Percentiles rank a stretch among this genome's conserved stretches.
Conservation (phyloP, 1,140 invertebrate species). For the Drosophila elegans region DNA sequence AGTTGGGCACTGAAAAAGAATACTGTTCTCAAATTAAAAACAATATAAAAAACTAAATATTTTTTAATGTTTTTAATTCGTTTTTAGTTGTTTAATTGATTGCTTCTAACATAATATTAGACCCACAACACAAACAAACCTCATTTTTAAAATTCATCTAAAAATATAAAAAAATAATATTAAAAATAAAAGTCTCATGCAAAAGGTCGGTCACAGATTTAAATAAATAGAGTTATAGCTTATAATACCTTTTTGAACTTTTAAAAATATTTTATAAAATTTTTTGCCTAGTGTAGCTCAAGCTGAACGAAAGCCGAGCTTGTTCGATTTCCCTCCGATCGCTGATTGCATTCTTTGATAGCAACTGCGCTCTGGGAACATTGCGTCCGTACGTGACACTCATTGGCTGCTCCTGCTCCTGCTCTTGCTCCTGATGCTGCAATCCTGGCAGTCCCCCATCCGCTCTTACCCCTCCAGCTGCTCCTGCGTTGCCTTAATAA, state of each 20-base stretch:
- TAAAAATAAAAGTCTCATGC: no score
- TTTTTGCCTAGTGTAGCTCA: background rate
- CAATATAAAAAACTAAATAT: no score
- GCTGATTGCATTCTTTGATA: slow-evolving; percentile 78
- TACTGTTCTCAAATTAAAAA: background rate
- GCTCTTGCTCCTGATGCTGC: background rate
- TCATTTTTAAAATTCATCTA: no score
- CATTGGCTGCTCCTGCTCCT: slow-evolving; percentile 35
- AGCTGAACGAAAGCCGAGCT: slow-evolving; percentile 54
- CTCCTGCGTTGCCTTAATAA: slow-evolving; percentile 75
- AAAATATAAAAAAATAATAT: no score
- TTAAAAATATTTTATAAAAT: background rate
- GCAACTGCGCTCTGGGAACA: slow-evolving; percentile 67
- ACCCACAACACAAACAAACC: no score
- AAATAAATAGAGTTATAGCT: no score
- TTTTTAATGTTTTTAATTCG: no score
- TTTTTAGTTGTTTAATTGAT: no score
- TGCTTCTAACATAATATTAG: no score
- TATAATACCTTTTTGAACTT: background rate
- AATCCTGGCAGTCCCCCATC: slow-evolving; percentile 17
- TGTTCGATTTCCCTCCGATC: slow-evolving; percentile 69
- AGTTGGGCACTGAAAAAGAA: slow-evolving; percentile 14
- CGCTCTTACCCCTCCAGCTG: slow-evolving; percentile 6
- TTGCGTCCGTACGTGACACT: slow-evolving; percentile 70
- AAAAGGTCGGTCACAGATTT: no score